phyloP scores from a whole-genome alignment of 2,888 invertebrate species.

The Lobophora halterata region DNA sequence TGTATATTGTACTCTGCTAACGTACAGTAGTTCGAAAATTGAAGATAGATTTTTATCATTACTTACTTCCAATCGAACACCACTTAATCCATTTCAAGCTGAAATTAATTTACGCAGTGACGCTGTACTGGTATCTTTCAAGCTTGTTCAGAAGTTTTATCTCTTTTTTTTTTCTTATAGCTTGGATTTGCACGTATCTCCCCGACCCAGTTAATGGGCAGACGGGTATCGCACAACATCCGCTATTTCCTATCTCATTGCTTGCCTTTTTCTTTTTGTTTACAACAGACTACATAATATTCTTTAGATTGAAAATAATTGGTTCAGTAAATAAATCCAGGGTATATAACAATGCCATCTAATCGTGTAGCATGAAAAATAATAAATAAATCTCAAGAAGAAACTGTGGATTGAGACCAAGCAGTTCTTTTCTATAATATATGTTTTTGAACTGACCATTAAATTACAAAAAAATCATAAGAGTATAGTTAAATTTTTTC shows the following conservation, averaged over 20 bases:
- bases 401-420: no score
- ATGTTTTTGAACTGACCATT: no score
- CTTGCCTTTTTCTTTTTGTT: slow-evolving; percentile 45
- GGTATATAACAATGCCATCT: no score
- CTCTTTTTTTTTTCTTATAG: slow-evolving; percentile 57
- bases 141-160: slow-evolving; percentile 47
- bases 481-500: no score
- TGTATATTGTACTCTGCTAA: no score
- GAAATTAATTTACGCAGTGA: slow-evolving; percentile 43
- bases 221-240: slow-evolving; percentile 53
- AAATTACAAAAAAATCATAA: no score
- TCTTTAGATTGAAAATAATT: no score
- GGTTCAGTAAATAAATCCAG: no score
- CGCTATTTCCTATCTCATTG: slow-evolving; percentile 58
- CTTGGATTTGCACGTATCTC: slow-evolving; percentile 49
- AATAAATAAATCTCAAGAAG: no score
- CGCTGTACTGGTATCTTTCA: slow-evolving; percentile 46
- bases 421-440: no score
- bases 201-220: slow-evolving; percentile 58
- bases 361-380: no score
- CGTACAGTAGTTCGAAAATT: no score
- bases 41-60: slow-evolving; percentile 10
- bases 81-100: slow-evolving; percentile 44
- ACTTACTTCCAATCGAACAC: slow-evolving; percentile 32
- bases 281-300: slow-evolving; percentile 20